Evolutionary conservation across 64 coral and sea anemone genomes (phyloP).

Genomic region (Pocillopora damicornis): DNA sequence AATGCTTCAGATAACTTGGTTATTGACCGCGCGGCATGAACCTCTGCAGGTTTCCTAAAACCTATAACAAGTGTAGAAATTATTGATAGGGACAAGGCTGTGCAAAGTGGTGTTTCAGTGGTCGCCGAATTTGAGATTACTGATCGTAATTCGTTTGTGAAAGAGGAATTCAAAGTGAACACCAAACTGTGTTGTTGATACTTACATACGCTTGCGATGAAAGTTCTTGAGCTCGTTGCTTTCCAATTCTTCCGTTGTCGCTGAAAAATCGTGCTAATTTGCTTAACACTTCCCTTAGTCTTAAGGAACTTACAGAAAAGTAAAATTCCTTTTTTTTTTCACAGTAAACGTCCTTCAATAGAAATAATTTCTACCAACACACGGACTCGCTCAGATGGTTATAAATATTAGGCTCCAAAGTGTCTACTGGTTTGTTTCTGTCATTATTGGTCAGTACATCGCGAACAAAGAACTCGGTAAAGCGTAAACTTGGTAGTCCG

Average conservation of each 20-base stretch:
- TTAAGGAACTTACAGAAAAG: neutral
- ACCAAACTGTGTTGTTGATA: neutral
- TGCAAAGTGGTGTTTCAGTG: neutral
- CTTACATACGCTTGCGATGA: neutral
- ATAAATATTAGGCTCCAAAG: neutral
- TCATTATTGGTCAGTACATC: neutral
- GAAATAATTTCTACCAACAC: neutral
- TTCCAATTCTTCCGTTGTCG: neutral
- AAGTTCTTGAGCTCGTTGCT: too few species aligned
- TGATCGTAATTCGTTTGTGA: neutral
- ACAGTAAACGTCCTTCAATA: neutral
- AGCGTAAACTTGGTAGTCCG: neutral
- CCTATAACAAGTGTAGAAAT: too few species aligned
- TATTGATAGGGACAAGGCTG: too few species aligned
- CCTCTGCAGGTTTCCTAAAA: too few species aligned
- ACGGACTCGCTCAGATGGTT: neutral
- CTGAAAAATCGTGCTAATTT: neutral
- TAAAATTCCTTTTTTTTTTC: neutral
- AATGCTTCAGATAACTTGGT: neutral
- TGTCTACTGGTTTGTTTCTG: constrained; percentile 28
- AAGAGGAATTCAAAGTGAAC: neutral
- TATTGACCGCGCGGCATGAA: neutral
- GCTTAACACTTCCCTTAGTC: neutral
- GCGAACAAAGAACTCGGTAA: constrained; percentile 5
- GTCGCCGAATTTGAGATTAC: neutral